Conservation (phyloP, 2,113 vertebrate species). For the Cinclus cinclus region DNA sequence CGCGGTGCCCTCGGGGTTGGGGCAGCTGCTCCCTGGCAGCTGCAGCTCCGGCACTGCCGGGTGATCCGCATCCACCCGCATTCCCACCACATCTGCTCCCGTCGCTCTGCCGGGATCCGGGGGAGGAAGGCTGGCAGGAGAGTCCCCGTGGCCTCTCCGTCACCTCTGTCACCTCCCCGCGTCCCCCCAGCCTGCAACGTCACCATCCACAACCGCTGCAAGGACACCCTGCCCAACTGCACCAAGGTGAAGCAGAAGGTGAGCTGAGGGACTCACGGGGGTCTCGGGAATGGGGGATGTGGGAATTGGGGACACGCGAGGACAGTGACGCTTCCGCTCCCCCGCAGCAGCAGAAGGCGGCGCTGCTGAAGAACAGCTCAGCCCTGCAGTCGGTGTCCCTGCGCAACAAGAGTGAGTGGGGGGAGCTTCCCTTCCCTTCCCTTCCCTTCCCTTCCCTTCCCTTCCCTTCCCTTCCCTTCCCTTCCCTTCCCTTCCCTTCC, state of each 20-base stretch:
- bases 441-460: background rate
- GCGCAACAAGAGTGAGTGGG: conserved; percentile 84
- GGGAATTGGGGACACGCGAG: background rate
- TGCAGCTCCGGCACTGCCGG: background rate
- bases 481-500: background rate
- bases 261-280: background rate
- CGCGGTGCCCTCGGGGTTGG: background rate
- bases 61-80: background rate
- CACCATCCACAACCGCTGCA: conserved; percentile 94
- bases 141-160: background rate
- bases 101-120: background rate
- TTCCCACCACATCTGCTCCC: background rate
- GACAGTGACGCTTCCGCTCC: background rate
- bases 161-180: background rate
- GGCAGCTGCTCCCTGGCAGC: background rate
- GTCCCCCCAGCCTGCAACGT: conserved; percentile 85
- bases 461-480: background rate
- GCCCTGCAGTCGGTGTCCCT: conserved; percentile 87
- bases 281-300: background rate
- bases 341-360: conserved; percentile 87
- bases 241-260: conserved; percentile 95
- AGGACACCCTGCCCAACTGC: conserved; percentile 90
- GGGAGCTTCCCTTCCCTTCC: background rate
- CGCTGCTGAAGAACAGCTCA: conserved; percentile 83
- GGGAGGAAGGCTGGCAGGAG: background rate